Evolutionary conservation across 2,113 vertebrate genomes (phyloP).

Genomic region (rabbit (Oryctolagus cuniculus)): mOryCun1.1 NC_091448.1:47530501-47531000

Average conservation of each 20-base stretch:
- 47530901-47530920: not conserved
- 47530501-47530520: not conserved
- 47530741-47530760: not conserved
- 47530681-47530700: not conserved
- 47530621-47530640: not conserved
- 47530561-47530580: not conserved
- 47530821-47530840: not conserved
- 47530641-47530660: not conserved
- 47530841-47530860: no score
- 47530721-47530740: not conserved
- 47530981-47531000: not conserved
- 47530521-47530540: no score
- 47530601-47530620: not conserved
- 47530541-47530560: not conserved
- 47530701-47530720: not conserved
- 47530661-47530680: not conserved
- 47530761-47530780: not conserved
- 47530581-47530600: not conserved
- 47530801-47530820: not conserved
- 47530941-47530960: not conserved
- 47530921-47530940: not conserved
- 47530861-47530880: no score
- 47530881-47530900: not conserved
- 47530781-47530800: not conserved
- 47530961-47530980: not conserved